These are phyloP conservation scores for Budorcas taxicolor DNA, from an alignment of 2,113 vertebrate genomes.

Conservation along the genomic window DNA sequence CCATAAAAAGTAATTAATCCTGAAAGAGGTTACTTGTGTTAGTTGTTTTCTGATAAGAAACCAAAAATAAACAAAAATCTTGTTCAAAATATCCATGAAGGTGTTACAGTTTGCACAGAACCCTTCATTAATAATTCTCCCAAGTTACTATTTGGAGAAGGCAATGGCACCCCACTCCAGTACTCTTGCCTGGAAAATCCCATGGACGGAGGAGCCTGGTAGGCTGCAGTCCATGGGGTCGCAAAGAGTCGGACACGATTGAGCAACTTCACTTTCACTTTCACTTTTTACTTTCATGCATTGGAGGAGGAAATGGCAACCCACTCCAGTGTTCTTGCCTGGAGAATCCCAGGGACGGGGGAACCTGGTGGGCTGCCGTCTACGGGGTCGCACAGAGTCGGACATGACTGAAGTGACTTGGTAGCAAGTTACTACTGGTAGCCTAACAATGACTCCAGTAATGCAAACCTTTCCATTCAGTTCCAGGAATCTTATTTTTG, in stretches of 20 bases:
- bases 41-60: background rate
- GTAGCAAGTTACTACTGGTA: background rate
- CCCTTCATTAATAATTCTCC: background rate
- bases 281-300: too few species aligned
- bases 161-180: too few species aligned
- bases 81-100: background rate
- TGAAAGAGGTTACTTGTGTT: background rate
- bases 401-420: too few species aligned
- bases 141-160: background rate
- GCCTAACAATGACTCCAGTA: background rate
- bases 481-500: background rate
- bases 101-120: background rate
- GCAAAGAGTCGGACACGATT: fast-evolving
- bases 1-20: background rate
- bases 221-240: too few species aligned
- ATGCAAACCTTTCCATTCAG: background rate
- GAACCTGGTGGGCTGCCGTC: too few species aligned
- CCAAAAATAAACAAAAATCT: background rate
- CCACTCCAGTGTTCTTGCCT: too few species aligned
- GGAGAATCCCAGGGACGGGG: too few species aligned
- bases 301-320: too few species aligned
- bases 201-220: too few species aligned
- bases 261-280: too few species aligned
- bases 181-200: too few species aligned
- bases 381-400: too few species aligned